phyloP scores from a whole-genome alignment of 2,888 invertebrate genomes.

The Phania funesta region DNA sequence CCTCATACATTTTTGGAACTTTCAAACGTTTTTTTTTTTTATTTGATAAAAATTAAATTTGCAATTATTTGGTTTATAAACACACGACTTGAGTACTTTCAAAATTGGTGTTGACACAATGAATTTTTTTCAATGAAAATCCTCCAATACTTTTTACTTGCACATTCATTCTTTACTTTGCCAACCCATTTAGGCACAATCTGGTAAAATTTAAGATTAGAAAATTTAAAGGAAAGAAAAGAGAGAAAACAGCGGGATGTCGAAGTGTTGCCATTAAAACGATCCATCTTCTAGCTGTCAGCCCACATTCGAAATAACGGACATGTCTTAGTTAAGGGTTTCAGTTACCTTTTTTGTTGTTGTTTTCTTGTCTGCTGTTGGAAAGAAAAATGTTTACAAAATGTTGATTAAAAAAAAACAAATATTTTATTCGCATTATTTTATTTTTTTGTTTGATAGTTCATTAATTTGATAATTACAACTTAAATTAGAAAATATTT shows the following conservation, averaged over 20 bases:
- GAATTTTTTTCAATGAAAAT: too few species aligned
- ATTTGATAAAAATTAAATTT: too few species aligned
- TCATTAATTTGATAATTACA: constrained; percentile 27
- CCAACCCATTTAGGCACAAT: neutral
- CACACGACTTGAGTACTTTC: neutral
- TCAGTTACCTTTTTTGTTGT: neutral
- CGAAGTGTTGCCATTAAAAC: constrained; percentile 68
- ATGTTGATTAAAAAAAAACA: constrained; percentile 10
- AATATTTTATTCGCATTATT: constrained; percentile 18
- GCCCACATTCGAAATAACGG: constrained; percentile 53
- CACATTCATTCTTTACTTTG: neutral
- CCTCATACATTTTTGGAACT: too few species aligned
- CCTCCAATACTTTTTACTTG: neutral
- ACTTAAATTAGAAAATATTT: constrained; percentile 30
- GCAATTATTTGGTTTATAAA: too few species aligned
- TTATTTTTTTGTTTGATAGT: constrained; percentile 25
- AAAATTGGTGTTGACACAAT: neutral
- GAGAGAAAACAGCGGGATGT: constrained; percentile 45
- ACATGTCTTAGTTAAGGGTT: constrained; percentile 40
- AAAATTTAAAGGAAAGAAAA: neutral
- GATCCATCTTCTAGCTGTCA: constrained; percentile 76
- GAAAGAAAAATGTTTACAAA: neutral
- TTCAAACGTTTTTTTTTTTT: too few species aligned
- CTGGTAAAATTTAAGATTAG: constrained; percentile 1
- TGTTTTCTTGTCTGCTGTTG: constrained; percentile 1